Evolutionary conservation across 1,140 invertebrate species (phyloP).

Genomic region (Macrosteles quadrilineatus): DNA sequence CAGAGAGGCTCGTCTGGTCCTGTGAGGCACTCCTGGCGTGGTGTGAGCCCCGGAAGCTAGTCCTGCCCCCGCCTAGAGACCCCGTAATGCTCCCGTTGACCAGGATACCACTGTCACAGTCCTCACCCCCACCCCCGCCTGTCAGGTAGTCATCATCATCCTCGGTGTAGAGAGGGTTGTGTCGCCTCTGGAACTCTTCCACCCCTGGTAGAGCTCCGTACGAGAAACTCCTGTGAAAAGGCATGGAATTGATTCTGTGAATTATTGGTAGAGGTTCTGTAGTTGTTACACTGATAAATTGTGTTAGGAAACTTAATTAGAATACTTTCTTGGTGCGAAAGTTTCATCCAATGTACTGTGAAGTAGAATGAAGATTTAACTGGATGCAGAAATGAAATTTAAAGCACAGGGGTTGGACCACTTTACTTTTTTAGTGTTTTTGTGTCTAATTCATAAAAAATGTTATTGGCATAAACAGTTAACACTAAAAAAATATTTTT

Average conservation of each 20-base stretch:
- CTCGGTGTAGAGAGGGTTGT: constrained; percentile 60
- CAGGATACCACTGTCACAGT: constrained; percentile 74
- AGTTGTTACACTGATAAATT: not conserved
- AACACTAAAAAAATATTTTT: too few relatives aligned
- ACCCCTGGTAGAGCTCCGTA: constrained; percentile 72
- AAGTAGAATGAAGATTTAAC: too few relatives aligned
- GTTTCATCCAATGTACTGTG: too few relatives aligned
- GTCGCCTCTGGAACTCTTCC: constrained; percentile 67
- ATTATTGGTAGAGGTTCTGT: not conserved
- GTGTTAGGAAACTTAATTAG: too few relatives aligned
- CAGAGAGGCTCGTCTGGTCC: constrained; percentile 22
- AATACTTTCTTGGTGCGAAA: too few relatives aligned
- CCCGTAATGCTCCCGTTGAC: constrained; percentile 70
- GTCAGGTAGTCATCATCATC: constrained; percentile 40
- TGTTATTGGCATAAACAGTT: too few relatives aligned
- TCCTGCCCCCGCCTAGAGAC: constrained; percentile 58
- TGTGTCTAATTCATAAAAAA: too few relatives aligned
- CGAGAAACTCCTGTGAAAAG: constrained; percentile 64
- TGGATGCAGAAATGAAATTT: too few relatives aligned
- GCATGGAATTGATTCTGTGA: not conserved
- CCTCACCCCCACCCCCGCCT: constrained; percentile 50
- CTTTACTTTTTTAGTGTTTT: too few relatives aligned
- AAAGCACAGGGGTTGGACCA: too few relatives aligned
- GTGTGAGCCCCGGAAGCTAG: constrained; percentile 43
- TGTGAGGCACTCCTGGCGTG: constrained; percentile 27